Percentiles rank a stretch among this genome's conserved stretches.
phyloP scores from a whole-genome alignment of 2,113 vertebrate genomes.

The Tachysurus vachellii region DNA sequence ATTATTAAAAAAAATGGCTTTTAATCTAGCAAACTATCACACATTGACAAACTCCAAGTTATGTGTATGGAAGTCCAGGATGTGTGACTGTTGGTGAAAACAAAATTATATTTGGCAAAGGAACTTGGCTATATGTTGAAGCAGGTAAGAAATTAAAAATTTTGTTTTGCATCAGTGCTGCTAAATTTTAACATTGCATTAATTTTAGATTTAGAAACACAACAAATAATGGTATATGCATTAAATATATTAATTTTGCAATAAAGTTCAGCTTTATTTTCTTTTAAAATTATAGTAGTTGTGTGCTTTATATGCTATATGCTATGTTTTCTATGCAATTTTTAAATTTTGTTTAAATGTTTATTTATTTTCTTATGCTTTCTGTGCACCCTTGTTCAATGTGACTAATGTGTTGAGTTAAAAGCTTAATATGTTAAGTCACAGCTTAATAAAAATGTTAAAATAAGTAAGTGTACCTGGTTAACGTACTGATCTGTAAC shows the following conservation, averaged over 20 bases:
- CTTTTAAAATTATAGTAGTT: not conserved
- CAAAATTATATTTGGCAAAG: not conserved
- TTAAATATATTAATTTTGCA: not conserved
- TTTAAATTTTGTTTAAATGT: not conserved
- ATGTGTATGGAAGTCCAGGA: not conserved
- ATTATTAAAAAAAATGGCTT: not conserved
- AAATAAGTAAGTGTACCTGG: not conserved
- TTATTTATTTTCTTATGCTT: not conserved
- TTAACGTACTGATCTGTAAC: not conserved
- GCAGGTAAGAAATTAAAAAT: not conserved
- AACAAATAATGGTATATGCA: not conserved
- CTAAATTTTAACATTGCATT: not conserved
- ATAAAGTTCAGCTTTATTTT: not conserved
- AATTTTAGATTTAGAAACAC: not conserved
- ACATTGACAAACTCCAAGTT: not conserved
- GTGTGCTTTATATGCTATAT: not conserved
- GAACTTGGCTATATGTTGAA: not conserved
- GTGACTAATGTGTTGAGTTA: not conserved
- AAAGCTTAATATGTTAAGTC: not conserved
- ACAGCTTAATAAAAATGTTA: not conserved
- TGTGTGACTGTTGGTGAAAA: not conserved
- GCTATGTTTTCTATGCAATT: not conserved
- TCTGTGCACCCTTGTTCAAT: not conserved
- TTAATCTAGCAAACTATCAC: not conserved
- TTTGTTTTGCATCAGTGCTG: not conserved